These are phyloP conservation scores for Chamaea fasciata DNA, from an alignment of 2,113 vertebrate species.

Conservation along the genomic window DNA sequence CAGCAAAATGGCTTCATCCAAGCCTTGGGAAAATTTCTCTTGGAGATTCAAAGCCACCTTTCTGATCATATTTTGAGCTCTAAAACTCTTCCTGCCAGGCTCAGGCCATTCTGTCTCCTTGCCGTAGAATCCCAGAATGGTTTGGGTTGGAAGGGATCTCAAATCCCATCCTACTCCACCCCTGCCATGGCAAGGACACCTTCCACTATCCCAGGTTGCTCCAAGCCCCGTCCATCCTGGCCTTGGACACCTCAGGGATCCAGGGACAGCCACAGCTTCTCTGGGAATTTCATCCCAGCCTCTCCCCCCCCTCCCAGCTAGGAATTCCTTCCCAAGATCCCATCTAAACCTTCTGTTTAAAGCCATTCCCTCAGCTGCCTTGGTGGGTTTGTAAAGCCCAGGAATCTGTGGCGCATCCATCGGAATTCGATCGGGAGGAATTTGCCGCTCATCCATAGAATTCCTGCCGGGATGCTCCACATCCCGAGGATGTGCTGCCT, in stretches of 20 bases:
- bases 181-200: neutral
- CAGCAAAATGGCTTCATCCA: neutral
- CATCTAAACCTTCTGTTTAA: neutral
- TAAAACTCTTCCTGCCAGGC: neutral
- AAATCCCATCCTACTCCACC: fast-evolving
- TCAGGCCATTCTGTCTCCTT: neutral
- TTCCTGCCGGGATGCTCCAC: neutral
- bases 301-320: fast-evolving
- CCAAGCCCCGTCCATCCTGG: fast-evolving
- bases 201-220: fast-evolving
- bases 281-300: neutral
- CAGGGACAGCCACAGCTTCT: neutral
- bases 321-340: neutral
- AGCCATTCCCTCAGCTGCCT: neutral
- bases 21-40: neutral
- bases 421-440: fast-evolving
- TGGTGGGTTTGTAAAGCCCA: neutral
- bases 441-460: fast-evolving
- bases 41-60: neutral
- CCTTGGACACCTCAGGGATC: neutral
- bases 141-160: neutral
- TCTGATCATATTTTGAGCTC: neutral
- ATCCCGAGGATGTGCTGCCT: neutral
- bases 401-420: fast-evolving
- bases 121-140: neutral